Evolutionary conservation across 2,797 vertebrate genomes (phyloP), one percentile per base, ranked within the genome.

Genomic region (Coreius guichenoti): DNA sequence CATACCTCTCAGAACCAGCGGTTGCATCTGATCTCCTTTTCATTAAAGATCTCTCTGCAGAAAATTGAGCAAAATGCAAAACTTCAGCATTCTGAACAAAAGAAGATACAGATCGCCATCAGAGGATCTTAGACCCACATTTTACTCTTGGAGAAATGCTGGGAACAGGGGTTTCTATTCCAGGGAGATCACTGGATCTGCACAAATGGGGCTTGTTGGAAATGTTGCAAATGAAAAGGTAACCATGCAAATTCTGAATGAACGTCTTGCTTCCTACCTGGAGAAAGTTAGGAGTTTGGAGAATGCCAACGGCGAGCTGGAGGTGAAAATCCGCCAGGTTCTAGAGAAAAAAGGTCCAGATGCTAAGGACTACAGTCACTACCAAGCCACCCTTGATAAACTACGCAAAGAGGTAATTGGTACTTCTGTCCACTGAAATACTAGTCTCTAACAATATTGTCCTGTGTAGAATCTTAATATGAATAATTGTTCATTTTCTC

Each of bases 181-280:
- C 4, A 70, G 47, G 26, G 75, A 84, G n/a, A 56, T 56, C 3
- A 14, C 61, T 70, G 83, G 75, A 78, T 84, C 65, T 45, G 49
- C 13, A 70, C 75, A 84, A 70, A 70, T 58, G 36, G 51, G 49
- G 7, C 4, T n/a, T n/a, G 61, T 13, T 69, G 47, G 47, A 69
- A 85, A 73, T 58, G 49, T 95, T 92, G 93, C 94, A 89, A 96
- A 95, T 2, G 96, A 98, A 93, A 98, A 98, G 93, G 95, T 96
- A 16, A 95, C 96, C 91, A 97, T 98, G 97, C 96, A 98, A 91
- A 95, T 94, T 68, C 94, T 98, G 87, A 98, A 98, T 12, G 96
- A 98, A 88, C 95, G 95, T 1, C 94, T 98, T 92, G 96, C 96
- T 89, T 93, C 80, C 91, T 98, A 98, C 94, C 92, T 98, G 94